These are phyloP conservation scores for Mesocentrotus franciscanus DNA, from an alignment of 53 echinoderm and acorn worm genomes.

Conservation along the genomic window DNA sequence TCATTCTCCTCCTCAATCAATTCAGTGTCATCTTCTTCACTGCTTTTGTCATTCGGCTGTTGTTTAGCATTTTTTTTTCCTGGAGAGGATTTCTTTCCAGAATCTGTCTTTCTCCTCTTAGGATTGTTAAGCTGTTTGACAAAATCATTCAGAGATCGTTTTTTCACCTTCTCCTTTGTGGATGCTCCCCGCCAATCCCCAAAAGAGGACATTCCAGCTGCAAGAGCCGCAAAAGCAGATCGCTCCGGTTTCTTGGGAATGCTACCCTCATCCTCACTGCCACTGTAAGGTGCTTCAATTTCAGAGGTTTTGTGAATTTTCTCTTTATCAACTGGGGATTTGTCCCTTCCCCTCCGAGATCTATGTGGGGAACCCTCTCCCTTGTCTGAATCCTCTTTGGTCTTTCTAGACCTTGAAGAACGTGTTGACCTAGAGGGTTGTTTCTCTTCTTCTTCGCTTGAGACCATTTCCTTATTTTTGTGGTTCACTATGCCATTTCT, in stretches of 20 bases:
- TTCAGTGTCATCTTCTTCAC: neutral
- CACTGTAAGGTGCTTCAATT: neutral
- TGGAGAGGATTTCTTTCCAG: neutral
- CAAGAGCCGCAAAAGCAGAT: constrained; percentile 12
- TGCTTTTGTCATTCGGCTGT: neutral
- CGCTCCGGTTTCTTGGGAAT: neutral
- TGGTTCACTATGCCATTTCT: neutral
- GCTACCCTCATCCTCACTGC: neutral
- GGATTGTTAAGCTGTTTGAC: constrained; percentile 46
- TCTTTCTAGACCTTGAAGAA: neutral
- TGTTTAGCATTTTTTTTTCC: neutral
- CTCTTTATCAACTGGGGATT: neutral
- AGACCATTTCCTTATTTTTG: neutral
- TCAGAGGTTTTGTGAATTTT: neutral
- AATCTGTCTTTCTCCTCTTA: constrained; percentile 29
- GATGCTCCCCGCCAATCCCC: constrained; percentile 27
- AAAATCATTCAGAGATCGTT: constrained; percentile 57
- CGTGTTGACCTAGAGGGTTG: neutral
- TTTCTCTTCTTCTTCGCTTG: constrained; percentile 4
- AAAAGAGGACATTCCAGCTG: neutral
- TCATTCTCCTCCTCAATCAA: constrained; percentile 3
- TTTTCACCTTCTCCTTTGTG: constrained; percentile 26
- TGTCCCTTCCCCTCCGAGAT: neutral
- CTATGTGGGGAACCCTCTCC: neutral
- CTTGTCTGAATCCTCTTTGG: neutral